phyloP scores from a whole-genome alignment of 2,113 vertebrate genomes.

The Phalacrocorax carbo region DNA sequence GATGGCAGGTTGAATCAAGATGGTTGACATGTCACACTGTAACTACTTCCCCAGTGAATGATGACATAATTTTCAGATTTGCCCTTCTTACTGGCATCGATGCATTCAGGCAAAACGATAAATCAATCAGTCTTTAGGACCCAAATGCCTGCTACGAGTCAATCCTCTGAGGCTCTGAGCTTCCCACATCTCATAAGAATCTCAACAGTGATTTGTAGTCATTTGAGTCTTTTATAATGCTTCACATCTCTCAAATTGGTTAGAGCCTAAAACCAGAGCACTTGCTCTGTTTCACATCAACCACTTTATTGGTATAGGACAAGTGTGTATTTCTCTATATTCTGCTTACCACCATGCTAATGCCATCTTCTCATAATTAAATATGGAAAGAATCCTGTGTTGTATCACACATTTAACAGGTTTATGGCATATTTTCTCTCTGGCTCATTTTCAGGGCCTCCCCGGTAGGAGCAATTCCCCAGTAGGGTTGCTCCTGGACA shows the following conservation, averaged over 20 bases:
- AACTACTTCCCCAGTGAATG: slow-evolving; percentile 39
- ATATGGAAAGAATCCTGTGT: background rate
- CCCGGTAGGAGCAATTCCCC: background rate
- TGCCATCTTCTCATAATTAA: background rate
- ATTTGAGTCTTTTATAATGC: background rate
- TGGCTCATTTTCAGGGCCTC: background rate
- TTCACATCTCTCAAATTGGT: background rate
- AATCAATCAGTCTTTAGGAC: slow-evolving; percentile 41
- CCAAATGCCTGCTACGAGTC: slow-evolving; percentile 24
- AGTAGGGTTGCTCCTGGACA: background rate
- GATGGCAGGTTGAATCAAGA: slow-evolving; percentile 1
- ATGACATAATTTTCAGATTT: slow-evolving; percentile 50
- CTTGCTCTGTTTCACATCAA: background rate
- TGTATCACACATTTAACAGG: background rate
- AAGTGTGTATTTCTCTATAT: background rate
- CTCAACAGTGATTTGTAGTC: slow-evolving; percentile 29
- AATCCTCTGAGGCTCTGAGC: background rate
- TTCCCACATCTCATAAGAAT: background rate
- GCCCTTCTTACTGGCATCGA: slow-evolving; percentile 27
- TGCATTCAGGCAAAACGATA: slow-evolving; percentile 25
- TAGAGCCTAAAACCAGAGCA: background rate
- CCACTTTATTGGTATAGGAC: background rate
- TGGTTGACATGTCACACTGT: background rate
- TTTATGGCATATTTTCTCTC: background rate
- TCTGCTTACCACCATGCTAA: background rate